Conservation (phyloP, 2,113 vertebrate species). For the Ploceus nigricollis region DNA sequence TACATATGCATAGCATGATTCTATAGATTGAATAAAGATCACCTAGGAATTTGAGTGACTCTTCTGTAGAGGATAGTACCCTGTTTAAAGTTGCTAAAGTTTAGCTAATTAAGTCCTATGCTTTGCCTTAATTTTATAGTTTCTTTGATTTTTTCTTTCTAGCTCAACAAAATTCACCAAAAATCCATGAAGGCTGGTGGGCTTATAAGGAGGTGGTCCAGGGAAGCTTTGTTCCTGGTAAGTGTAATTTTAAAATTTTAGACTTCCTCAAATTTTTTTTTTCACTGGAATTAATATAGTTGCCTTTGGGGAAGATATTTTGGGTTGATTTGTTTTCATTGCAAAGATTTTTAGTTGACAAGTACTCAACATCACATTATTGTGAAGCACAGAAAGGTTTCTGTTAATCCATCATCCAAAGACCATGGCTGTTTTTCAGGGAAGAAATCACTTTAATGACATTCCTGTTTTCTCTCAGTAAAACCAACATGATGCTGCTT, state of each 20-base stretch:
- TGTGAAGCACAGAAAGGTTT: neutral
- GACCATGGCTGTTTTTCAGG: neutral
- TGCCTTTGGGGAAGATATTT: neutral
- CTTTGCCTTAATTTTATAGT: neutral
- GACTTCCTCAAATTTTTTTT: neutral
- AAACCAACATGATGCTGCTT: neutral
- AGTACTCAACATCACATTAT: neutral
- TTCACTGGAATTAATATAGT: neutral
- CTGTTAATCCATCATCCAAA: neutral
- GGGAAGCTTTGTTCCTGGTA: conserved; percentile 99
- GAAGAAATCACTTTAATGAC: neutral
- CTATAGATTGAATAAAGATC: neutral
- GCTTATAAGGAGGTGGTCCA: conserved; percentile 99
- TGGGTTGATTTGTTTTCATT: neutral
- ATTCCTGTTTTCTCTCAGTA: neutral
- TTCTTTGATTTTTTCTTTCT: conserved; percentile 52
- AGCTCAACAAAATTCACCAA: conserved; percentile 96
- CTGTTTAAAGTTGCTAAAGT: neutral
- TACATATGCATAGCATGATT: neutral
- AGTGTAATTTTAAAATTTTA: neutral
- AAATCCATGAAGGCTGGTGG: conserved; percentile 99
- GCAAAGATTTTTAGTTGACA: neutral
- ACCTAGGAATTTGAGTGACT: neutral
- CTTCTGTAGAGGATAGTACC: neutral
- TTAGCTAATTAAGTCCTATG: neutral